These are phyloP conservation scores for Coenonympha arcania DNA, from an alignment of 2,888 invertebrate species.

Conservation along the genomic window DNA sequence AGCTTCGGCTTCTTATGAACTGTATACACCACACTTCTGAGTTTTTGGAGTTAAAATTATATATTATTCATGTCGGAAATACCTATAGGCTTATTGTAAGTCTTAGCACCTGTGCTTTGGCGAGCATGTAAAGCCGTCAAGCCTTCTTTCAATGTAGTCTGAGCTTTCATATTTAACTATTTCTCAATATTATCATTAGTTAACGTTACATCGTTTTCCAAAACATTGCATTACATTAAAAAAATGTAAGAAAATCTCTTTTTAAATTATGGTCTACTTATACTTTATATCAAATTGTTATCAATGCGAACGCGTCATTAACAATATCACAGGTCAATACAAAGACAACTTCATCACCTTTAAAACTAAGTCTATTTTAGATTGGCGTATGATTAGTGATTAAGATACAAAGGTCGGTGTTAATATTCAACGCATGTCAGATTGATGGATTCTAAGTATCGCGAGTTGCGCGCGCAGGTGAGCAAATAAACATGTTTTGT, in stretches of 20 bases:
- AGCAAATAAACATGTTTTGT: slow-evolving; percentile 32
- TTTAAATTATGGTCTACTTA: neutral
- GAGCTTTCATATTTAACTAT: no score
- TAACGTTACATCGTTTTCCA: no score
- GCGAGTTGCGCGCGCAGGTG: slow-evolving; percentile 34
- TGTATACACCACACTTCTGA: no score
- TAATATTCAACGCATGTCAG: slow-evolving; percentile 45
- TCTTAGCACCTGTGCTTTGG: no score
- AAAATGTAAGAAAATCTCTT: neutral
- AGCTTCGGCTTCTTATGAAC: no score
- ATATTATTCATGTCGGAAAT: no score
- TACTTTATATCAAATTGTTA: neutral
- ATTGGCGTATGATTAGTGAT: neutral
- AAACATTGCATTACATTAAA: neutral
- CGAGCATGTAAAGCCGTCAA: no score
- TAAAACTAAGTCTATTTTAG: neutral
- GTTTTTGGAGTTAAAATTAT: no score
- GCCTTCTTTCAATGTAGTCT: no score
- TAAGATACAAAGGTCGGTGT: slow-evolving; percentile 16
- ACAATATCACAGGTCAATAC: neutral
- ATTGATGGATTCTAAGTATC: slow-evolving; percentile 49
- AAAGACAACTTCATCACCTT: neutral
- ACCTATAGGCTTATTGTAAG: no score
- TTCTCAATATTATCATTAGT: no score
- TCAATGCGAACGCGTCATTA: neutral